A percentile compares a stretch with the other conserved stretches of the same genome.
These are phyloP conservation scores for Lutraria rhynchaena DNA, from an alignment of 1,140 invertebrate genomes.

Conservation along the genomic window DNA sequence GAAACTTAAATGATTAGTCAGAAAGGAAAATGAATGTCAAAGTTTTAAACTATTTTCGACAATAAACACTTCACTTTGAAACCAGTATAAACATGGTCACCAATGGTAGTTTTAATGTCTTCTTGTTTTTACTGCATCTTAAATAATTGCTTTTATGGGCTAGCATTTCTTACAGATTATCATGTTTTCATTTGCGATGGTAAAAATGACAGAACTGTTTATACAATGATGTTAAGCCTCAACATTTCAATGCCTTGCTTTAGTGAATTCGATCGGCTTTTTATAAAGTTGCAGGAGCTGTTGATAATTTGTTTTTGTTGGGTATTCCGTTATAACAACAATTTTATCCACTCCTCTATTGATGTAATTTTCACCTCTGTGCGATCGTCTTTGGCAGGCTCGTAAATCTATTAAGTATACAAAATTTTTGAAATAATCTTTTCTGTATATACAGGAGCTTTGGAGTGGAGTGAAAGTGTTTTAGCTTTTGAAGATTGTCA, in stretches of 20 bases:
- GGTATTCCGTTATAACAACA: constrained; percentile 49
- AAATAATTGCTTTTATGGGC: background rate
- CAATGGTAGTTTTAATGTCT: background rate
- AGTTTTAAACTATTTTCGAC: too few species aligned
- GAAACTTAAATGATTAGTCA: too few species aligned
- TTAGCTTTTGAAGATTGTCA: background rate
- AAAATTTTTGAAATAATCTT: constrained; percentile 35
- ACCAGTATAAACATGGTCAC: background rate
- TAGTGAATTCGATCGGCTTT: background rate
- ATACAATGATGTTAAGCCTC: constrained; percentile 27
- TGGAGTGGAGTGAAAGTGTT: too few species aligned
- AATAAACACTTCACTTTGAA: too few species aligned
- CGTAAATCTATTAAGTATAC: constrained; percentile 45
- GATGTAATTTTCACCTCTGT: constrained; percentile 38
- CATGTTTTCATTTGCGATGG: constrained; percentile 37
- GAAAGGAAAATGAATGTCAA: too few species aligned
- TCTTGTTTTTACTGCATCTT: constrained; percentile 51
- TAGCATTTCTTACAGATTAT: constrained; percentile 42
- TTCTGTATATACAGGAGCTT: constrained; percentile 11
- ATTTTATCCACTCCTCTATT: constrained; percentile 21
- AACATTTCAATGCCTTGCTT: background rate
- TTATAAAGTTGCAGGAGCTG: constrained; percentile 3
- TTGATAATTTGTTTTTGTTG: constrained; percentile 55
- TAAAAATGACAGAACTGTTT: constrained; percentile 17
- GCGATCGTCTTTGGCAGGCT: constrained; percentile 8